Evolutionary conservation across 2,797 vertebrate species (phyloP).

Genomic region (Periophthalmus magnuspinnatus): DNA sequence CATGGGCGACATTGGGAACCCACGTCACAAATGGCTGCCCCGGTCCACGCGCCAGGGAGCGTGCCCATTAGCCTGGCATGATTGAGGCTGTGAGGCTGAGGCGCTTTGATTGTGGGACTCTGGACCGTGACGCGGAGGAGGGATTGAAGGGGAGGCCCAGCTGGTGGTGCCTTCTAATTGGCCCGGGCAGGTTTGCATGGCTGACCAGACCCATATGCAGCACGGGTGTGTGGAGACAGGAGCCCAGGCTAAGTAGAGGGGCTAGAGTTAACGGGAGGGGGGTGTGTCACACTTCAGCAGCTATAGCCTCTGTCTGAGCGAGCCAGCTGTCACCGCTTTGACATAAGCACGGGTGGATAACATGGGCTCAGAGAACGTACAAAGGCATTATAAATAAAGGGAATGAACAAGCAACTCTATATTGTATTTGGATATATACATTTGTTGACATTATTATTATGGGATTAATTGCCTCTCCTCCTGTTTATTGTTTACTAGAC

Average conservation of each 20-base stretch:
- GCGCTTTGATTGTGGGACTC: slow-evolving; percentile 64
- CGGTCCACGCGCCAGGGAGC: slow-evolving; percentile 46
- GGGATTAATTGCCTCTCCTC: neutral
- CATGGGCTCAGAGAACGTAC: slow-evolving; percentile 43
- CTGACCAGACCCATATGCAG: slow-evolving; percentile 75
- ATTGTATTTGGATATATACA: neutral
- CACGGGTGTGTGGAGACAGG: slow-evolving; percentile 44
- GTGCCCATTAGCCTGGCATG: slow-evolving; percentile 61
- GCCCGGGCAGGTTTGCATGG: slow-evolving; percentile 73
- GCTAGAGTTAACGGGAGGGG: slow-evolving; percentile 26
- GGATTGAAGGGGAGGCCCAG: slow-evolving; percentile 66
- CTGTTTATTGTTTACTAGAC: neutral
- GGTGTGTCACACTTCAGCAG: slow-evolving; percentile 73
- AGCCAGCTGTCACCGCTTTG: slow-evolving; percentile 76
- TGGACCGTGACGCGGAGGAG: slow-evolving; percentile 56
- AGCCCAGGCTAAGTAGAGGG: slow-evolving; percentile 54
- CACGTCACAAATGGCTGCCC: slow-evolving; percentile 56
- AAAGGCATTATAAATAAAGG: slow-evolving; percentile 43
- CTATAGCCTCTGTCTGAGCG: slow-evolving; percentile 68
- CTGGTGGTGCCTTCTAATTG: slow-evolving; percentile 78
- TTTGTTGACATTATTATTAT: neutral
- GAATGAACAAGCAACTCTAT: slow-evolving; percentile 37
- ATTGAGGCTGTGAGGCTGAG: slow-evolving; percentile 64
- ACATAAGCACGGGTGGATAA: slow-evolving; percentile 58
- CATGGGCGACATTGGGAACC: slow-evolving; percentile 30